A percentile compares a stretch with the other conserved stretches of the same genome.
phyloP scores from a whole-genome alignment of 1,140 invertebrate genomes.

The Platyscapa corneri region DNA sequence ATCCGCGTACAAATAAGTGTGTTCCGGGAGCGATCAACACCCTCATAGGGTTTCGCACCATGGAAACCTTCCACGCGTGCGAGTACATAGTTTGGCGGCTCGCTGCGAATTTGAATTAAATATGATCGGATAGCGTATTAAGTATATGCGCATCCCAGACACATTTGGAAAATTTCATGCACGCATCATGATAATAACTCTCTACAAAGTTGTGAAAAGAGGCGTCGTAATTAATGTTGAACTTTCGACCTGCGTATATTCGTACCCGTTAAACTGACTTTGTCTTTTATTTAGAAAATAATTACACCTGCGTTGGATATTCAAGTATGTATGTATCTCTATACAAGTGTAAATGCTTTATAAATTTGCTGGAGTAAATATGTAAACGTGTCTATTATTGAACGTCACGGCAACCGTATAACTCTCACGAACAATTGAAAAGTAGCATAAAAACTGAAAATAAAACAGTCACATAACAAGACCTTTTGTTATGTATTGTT shows the following conservation, averaged over 20 bases:
- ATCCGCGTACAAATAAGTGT: background rate
- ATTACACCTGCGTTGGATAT: slow-evolving; percentile 15
- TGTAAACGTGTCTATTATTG: background rate
- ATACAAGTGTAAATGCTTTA: background rate
- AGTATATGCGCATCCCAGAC: background rate
- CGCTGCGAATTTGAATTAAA: slow-evolving; percentile 49
- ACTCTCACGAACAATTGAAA: background rate
- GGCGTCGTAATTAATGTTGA: slow-evolving; percentile 48
- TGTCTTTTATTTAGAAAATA: slow-evolving; percentile 37
- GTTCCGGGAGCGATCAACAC: slow-evolving; percentile 5
- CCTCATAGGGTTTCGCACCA: background rate
- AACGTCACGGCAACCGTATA: background rate
- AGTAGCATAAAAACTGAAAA: background rate
- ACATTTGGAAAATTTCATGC: slow-evolving; percentile 39
- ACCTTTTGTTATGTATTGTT: background rate
- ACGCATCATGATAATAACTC: slow-evolving; percentile 22
- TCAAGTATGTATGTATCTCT: background rate
- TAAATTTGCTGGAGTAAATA: background rate
- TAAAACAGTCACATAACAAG: background rate
- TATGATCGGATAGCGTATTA: slow-evolving; percentile 44
- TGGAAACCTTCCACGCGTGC: background rate
- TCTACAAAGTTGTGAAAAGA: slow-evolving; percentile 35
- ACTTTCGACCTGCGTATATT: slow-evolving; percentile 22
- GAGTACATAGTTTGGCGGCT: slow-evolving; percentile 19
- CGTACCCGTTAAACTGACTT: slow-evolving; percentile 23